Conservation (phyloP, 2,113 vertebrate species). For the Phaethornis superciliosus region DNA sequence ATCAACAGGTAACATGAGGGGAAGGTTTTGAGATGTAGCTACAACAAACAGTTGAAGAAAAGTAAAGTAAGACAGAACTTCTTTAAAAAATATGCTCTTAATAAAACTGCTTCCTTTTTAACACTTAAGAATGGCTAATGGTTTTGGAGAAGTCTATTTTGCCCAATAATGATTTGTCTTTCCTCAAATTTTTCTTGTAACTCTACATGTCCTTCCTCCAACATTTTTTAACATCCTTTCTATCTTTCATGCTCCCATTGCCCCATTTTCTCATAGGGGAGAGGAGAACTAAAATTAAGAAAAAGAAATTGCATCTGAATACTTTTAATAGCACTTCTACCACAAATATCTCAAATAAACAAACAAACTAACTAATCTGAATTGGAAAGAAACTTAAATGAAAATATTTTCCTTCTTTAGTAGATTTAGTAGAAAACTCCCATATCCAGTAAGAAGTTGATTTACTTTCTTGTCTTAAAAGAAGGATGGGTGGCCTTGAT, state of each 20-base stretch:
- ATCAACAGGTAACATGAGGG: neutral
- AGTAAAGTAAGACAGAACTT: neutral
- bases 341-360: neutral
- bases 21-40: neutral
- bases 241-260: neutral
- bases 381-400: neutral
- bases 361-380: neutral
- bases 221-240: neutral
- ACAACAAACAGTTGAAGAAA: neutral
- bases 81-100: accelerated
- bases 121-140: neutral
- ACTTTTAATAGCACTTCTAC: neutral
- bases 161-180: neutral
- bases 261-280: neutral
- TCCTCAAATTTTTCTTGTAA: neutral
- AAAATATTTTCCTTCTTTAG: neutral
- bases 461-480: neutral
- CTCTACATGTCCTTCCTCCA: neutral
- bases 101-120: neutral
- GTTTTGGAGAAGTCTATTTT: neutral
- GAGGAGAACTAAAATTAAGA: neutral
- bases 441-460: neutral
- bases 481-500: neutral
- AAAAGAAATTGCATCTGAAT: neutral
- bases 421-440: neutral